These are phyloP conservation scores for Tetrax tetrax DNA, from an alignment of 2,113 vertebrate genomes.

Conservation along the genomic window DNA sequence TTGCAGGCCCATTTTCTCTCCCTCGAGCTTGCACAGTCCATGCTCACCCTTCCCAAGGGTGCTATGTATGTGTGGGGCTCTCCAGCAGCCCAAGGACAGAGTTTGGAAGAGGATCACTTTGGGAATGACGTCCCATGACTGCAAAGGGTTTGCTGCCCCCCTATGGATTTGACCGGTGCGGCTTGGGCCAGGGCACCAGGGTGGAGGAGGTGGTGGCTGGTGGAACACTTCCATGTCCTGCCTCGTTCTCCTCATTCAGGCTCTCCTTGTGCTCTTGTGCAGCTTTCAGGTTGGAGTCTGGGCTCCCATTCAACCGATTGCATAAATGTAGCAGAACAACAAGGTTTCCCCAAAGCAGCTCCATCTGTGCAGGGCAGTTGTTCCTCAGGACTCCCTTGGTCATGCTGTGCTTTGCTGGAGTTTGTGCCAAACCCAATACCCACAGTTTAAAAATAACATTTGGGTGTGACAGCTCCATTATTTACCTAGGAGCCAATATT, in stretches of 20 bases:
- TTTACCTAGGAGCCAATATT: slow-evolving; percentile 6
- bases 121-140: slow-evolving; percentile 34
- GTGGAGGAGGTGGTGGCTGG: background rate
- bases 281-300: background rate
- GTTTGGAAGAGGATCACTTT: background rate
- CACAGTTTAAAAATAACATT: slow-evolving; percentile 16
- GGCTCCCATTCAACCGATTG: background rate
- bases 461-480: slow-evolving; percentile 38
- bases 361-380: slow-evolving; percentile 38
- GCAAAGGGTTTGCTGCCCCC: slow-evolving; percentile 68
- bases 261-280: background rate
- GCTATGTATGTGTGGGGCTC: background rate
- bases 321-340: background rate
- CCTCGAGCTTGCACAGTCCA: background rate
- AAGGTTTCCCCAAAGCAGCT: slow-evolving; percentile 20
- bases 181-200: slow-evolving; percentile 15
- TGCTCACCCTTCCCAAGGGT: background rate
- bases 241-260: fast-evolving
- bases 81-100: background rate
- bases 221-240: background rate
- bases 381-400: slow-evolving; percentile 27
- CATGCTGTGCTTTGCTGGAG: background rate
- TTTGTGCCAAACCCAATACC: slow-evolving; percentile 35
- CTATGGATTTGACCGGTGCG: slow-evolving; percentile 40
- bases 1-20: background rate